Conservation (phyloP, 2,797 vertebrate genomes). For the Tiaroga cobitis region DNA sequence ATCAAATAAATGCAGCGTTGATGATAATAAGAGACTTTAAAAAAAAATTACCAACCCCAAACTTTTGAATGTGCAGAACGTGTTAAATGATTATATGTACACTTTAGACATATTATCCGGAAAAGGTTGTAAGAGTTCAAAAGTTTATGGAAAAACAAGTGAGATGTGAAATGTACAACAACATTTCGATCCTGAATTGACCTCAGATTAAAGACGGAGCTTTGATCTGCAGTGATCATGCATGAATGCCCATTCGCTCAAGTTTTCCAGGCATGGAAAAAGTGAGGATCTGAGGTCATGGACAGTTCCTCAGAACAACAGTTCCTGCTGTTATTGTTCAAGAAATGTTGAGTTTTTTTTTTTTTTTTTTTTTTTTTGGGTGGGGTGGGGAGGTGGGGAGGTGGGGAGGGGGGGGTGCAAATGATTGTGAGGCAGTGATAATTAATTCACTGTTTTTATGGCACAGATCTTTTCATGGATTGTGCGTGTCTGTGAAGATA, state of each 20-base stretch:
- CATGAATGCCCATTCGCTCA: conserved; percentile 40
- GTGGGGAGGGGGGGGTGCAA: too few relatives aligned
- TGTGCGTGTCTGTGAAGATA: neutral
- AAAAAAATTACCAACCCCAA: neutral
- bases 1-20: neutral
- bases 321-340: conserved; percentile 16
- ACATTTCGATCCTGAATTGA: conserved; percentile 30
- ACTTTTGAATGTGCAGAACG: neutral
- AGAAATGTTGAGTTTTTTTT: neutral
- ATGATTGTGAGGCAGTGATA: neutral
- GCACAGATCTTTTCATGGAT: conserved; percentile 14
- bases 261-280: conserved; percentile 55
- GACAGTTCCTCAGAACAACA: conserved; percentile 7
- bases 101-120: neutral
- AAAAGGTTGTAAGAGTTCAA: neutral
- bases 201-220: conserved; percentile 22
- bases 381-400: neutral
- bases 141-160: conserved; percentile 9
- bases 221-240: conserved; percentile 47
- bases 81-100: neutral
- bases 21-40: neutral
- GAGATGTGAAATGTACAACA: conserved; percentile 6
- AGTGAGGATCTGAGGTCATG: conserved; percentile 33
- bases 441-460: conserved; percentile 12
- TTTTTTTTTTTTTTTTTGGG: neutral